These are phyloP conservation scores for Panthera leo DNA, from an alignment of 2,113 vertebrate genomes.

Conservation along the genomic window DNA sequence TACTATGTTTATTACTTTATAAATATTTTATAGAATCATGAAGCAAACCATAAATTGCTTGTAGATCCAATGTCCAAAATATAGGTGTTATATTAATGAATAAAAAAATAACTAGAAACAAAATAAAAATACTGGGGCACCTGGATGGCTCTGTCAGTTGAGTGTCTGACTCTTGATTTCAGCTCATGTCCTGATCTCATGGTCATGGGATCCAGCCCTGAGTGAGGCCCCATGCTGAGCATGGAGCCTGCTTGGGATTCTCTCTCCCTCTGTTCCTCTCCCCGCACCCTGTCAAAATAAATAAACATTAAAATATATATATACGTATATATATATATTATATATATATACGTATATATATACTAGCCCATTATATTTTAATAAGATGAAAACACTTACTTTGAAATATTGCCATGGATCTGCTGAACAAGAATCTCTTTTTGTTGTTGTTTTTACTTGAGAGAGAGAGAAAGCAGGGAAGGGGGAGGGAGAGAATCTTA, in stretches of 20 bases:
- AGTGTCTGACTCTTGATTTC: too few relatives aligned
- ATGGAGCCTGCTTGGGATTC: too few relatives aligned
- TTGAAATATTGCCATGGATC: neutral
- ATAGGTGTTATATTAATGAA: neutral
- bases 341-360: neutral
- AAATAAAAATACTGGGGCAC: too few relatives aligned
- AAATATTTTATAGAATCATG: neutral
- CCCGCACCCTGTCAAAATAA: too few relatives aligned
- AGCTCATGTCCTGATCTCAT: too few relatives aligned
- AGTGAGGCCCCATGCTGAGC: too few relatives aligned
- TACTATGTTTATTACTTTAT: neutral
- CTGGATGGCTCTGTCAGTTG: too few relatives aligned
- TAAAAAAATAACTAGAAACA: neutral
- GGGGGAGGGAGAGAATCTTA: neutral
- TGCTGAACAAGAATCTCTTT: neutral
- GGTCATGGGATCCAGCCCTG: too few relatives aligned
- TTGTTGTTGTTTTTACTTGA: neutral
- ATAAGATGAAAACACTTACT: neutral
- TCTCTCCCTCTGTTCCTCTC: too few relatives aligned
- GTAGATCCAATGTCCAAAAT: neutral
- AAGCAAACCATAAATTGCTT: neutral
- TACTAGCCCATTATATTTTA: neutral
- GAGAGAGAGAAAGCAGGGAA: neutral
- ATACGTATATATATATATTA: too few relatives aligned
- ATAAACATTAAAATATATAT: neutral